Evolutionary conservation across 2,113 vertebrate species (phyloP), one percentile per base, ranked within the genome.

Genomic region (Piliocolobus tephrosceles): DNA sequence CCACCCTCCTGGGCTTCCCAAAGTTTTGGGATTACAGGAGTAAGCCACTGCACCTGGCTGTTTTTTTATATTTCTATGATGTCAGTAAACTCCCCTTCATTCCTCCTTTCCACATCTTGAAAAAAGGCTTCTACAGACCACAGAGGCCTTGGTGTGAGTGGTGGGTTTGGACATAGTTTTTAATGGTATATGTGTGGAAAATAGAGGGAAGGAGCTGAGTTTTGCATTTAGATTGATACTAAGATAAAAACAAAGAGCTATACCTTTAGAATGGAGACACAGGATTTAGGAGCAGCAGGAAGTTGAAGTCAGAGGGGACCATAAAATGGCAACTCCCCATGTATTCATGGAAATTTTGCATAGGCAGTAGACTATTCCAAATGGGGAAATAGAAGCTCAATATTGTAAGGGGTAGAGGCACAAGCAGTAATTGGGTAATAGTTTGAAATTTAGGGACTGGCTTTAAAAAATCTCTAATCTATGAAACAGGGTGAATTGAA

Each of bases 81-180:
- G 52, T 38, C 72, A 55, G 32, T 32, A 47, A 87, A 75, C 22
- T 80, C 22, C 38, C 30, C 57, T 84, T 32, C 27, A 25, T 76
- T 78, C 81, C 25, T 17, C 23, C 32, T 35, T 68, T 18, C 50
- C 23, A 76, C 30, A 45, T 90, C 61, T 80, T 79, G 61, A 38
- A 20, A 70, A 78, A 70, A 80, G 47, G 35, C 79, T 57, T 85
- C 43, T 80, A 22, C 50, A 55, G 55, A 78, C 20, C 14, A 52
- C 22, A 88, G 16, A 81, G 43, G 55, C 52, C 35, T 79, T 79
- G 57, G 61, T 64, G 38, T 61, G 64, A 95, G 50, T 81, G 38
- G 66, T 91, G 43, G 25, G 35, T 80, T 95, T 91, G 64, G 57
- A 66, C 55, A n/a, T 47, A 85, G 43, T 86, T 95, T 86, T 88